A percentile compares a stretch with the other conserved stretches of the same genome.
These are phyloP conservation scores for Brachionus rotundiformis DNA, from an alignment of 1,140 invertebrate species.

Conservation along the genomic window DNA sequence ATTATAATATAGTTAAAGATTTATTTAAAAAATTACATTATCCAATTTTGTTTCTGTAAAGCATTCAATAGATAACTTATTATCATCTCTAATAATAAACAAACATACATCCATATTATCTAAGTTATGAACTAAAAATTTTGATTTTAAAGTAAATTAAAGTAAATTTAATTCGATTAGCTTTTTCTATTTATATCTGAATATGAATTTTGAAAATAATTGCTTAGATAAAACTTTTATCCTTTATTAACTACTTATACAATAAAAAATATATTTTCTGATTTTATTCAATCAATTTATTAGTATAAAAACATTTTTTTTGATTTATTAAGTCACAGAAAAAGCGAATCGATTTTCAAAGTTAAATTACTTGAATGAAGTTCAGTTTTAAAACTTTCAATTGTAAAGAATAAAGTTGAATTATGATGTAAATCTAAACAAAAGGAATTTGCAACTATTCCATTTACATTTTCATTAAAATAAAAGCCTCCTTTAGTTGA, in stretches of 20 bases:
- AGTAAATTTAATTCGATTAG: too few species aligned
- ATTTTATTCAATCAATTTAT: neutral
- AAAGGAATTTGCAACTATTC: constrained; percentile 27
- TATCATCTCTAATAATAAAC: neutral
- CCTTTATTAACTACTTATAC: too few species aligned
- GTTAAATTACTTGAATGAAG: constrained; percentile 21
- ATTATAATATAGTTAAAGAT: neutral
- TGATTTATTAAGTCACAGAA: too few species aligned
- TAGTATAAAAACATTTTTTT: neutral
- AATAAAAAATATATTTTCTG: too few species aligned
- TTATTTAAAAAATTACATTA: constrained; percentile 27
- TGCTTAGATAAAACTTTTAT: too few species aligned
- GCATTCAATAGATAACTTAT: neutral
- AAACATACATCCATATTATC: constrained; percentile 25
- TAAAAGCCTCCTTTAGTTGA: constrained; percentile 35
- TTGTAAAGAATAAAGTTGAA: constrained; percentile 31
- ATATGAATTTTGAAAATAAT: too few species aligned
- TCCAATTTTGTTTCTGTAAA: constrained; percentile 7
- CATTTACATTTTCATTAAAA: neutral
- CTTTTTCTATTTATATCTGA: too few species aligned
- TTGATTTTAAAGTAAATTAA: neutral
- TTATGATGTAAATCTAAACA: neutral
- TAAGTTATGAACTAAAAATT: neutral
- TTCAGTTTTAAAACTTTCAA: neutral
- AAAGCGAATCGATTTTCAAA: neutral